Evolutionary conservation across 2,797 vertebrate species (phyloP), one percentile per base, ranked within the genome.

Genomic region (Notolepis coatsorum): DNA sequence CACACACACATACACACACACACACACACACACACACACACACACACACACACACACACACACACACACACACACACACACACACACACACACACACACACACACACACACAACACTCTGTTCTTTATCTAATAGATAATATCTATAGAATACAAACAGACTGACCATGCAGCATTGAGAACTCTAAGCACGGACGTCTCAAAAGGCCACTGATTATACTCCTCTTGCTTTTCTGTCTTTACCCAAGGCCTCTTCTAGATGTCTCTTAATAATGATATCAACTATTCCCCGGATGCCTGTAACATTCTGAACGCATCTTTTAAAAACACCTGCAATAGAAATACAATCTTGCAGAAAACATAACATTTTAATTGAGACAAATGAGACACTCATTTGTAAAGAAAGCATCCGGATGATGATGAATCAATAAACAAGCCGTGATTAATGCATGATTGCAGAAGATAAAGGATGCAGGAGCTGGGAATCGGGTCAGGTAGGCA

Each of bases 111-210:
- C 10, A 45, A 46, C 21, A 23, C 38, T 30, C n/a, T 12, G 15
- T 31, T n/a, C 9, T 41, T 18, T 20, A 31, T 42, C 3, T 0
- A 52, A 65, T 39, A 64, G 65, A 69, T 37, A 0, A 65, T n/a
- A n/a, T n/a, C n/a, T n/a, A n/a, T n/a, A n/a, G n/a, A n/a, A n/a
- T n/a, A n/a, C n/a, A n/a, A n/a, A n/a, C n/a, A n/a, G n/a, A n/a
- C n/a, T 31, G 15, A 20, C 17, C 17, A 30, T 51, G 30, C 8
- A 18, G 48, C 30, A 51, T n/a, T 5, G 13, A 2, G 25, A 1
- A 23, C 12, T 8, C 17, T 15, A n/a, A 10, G 28, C 31, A 17
- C 46, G 7, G 12, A 25, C 7, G 18, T 5, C 13, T 47, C 41
- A 48, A 17, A 48, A 48, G 41, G 45, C 46, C 25, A 50, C 33